phyloP scores from a whole-genome alignment of 64 coral and sea anemone species.

The Montipora cactus region DNA sequence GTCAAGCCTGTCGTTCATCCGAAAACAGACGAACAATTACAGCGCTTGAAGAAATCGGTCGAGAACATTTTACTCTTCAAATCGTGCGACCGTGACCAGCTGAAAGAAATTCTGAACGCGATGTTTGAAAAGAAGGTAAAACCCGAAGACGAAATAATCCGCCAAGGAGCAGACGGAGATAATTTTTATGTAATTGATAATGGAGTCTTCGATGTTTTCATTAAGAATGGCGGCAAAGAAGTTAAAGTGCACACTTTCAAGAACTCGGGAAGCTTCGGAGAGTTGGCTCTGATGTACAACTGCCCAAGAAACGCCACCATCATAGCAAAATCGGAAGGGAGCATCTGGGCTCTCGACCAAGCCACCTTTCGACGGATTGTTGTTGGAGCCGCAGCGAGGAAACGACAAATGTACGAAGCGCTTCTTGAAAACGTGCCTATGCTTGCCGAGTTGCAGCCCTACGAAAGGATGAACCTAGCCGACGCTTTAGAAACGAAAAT shows the following conservation, averaged over 20 bases:
- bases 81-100: slow-evolving; percentile 86
- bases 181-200: slow-evolving; percentile 98
- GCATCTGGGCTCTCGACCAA: slow-evolving; percentile 93
- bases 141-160: slow-evolving; percentile 85
- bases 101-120: slow-evolving; percentile 86
- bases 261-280: slow-evolving; percentile 93
- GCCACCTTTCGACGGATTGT: slow-evolving; percentile 89
- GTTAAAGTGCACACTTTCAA: slow-evolving; percentile 95
- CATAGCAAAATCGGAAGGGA: slow-evolving; percentile 86
- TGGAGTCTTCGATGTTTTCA: slow-evolving; percentile 94
- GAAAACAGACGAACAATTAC: slow-evolving; percentile 87
- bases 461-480: slow-evolving; percentile 92
- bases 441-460: slow-evolving; percentile 77
- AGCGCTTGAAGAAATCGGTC: slow-evolving; percentile 85
- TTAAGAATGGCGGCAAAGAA: slow-evolving; percentile 65
- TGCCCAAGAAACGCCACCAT: slow-evolving; percentile 98
- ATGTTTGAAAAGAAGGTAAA: slow-evolving; percentile 98
- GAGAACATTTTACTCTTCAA: slow-evolving; percentile 94
- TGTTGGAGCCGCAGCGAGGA: slow-evolving; percentile 82
- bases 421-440: slow-evolving; percentile 89
- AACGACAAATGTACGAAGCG: slow-evolving; percentile 84
- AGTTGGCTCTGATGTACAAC: slow-evolving; percentile 98
- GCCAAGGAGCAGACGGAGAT: slow-evolving; percentile 94
- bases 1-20: slow-evolving; percentile 80
- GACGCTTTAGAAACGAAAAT: slow-evolving; percentile 87